A percentile compares a stretch with the other conserved stretches of the same genome.
Conservation (phyloP, 1,140 invertebrate genomes). For the Hyposmocoma kahamanoa region DNA sequence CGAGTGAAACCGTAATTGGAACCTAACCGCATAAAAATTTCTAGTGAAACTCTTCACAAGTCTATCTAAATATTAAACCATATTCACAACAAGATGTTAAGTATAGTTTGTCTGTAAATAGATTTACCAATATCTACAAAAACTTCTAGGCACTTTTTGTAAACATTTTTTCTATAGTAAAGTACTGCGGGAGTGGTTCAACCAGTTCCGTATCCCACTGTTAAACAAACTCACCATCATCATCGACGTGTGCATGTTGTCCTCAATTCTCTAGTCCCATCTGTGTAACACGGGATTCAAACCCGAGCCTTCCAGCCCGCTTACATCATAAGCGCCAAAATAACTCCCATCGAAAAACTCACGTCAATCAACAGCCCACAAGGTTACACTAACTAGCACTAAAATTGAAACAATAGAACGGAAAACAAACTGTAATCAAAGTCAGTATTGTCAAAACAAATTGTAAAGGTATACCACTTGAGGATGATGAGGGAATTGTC, state of each 20-base stretch:
- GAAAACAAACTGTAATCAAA: slow-evolving; percentile 3
- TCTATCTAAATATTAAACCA: too few species aligned
- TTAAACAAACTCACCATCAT: slow-evolving; percentile 66
- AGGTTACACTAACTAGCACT: slow-evolving; percentile 48
- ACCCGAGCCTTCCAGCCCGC: slow-evolving; percentile 41
- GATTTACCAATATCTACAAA: too few species aligned
- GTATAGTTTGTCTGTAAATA: too few species aligned
- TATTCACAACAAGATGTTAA: too few species aligned
- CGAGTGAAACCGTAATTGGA: too few species aligned
- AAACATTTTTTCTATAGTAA: too few species aligned
- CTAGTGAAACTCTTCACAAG: too few species aligned
- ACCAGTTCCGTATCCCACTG: too few species aligned
- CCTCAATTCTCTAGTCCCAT: slow-evolving; percentile 29
- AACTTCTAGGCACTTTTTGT: too few species aligned
- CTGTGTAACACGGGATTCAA: slow-evolving; percentile 40
- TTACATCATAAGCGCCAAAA: slow-evolving; percentile 67
- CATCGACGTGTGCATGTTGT: slow-evolving; percentile 63
- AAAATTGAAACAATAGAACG: slow-evolving; percentile 33
- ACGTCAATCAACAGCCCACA: slow-evolving; percentile 53
- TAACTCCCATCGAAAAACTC: slow-evolving; percentile 43
- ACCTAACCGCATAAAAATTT: too few species aligned
- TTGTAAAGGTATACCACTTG: neutral
- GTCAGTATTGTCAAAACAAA: neutral
- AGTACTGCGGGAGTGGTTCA: too few species aligned
- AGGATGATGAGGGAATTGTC: slow-evolving; percentile 17